phyloP scores from a whole-genome alignment of 2,888 invertebrate species.

The Clanis bilineata region DNA sequence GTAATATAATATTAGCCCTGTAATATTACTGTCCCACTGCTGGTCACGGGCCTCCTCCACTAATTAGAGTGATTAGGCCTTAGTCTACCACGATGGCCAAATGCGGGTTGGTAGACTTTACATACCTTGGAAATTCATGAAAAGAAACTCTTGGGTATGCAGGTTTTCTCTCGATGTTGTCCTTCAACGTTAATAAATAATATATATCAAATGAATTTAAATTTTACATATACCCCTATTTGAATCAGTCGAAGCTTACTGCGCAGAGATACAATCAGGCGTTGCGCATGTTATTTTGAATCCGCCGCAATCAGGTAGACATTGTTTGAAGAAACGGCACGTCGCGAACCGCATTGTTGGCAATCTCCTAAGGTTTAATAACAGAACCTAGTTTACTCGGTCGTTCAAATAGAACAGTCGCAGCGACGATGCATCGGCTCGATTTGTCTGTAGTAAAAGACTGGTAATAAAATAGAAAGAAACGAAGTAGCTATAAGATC shows the following conservation, averaged over 20 bases:
- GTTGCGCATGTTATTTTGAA: constrained; percentile 12
- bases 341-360: constrained; percentile 37
- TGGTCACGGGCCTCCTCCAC: no score
- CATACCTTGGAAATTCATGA: no score
- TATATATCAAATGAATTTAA: no score
- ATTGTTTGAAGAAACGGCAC: constrained; percentile 37
- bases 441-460: constrained; percentile 8
- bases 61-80: no score
- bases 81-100: no score
- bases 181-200: no score
- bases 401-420: constrained; percentile 45
- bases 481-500: not conserved
- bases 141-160: no score
- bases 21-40: no score
- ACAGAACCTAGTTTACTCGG: constrained; percentile 48
- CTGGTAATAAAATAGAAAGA: not conserved
- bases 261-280: not conserved
- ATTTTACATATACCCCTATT: no score
- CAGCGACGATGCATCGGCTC: constrained; percentile 23
- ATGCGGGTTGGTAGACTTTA: no score
- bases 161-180: no score
- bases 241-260: not conserved
- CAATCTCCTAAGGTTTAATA: constrained; percentile 52
- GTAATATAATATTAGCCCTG: no score
- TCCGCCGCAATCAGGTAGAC: constrained; percentile 13